Conservation (phyloP, 2,113 vertebrate genomes). For the Crocuta crocuta region DNA sequence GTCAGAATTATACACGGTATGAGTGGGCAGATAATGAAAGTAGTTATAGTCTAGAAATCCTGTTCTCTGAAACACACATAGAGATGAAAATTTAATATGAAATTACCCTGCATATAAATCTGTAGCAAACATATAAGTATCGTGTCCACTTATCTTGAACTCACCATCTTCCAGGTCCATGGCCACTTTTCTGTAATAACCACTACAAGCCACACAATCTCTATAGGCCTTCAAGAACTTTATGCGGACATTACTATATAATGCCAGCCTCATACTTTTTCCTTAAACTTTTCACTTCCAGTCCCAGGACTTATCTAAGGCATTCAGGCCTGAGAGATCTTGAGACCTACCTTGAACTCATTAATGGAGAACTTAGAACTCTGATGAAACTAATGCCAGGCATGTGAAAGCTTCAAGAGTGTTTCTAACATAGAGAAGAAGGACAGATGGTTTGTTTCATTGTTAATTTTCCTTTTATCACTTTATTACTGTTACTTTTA, state of each 20-base stretch:
- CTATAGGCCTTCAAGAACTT: not conserved
- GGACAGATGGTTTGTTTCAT: too few species aligned
- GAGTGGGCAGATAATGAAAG: not conserved
- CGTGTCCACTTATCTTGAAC: not conserved
- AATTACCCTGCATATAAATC: not conserved
- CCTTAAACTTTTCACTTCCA: not conserved
- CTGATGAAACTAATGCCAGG: not conserved
- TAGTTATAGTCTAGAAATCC: not conserved
- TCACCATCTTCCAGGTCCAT: not conserved
- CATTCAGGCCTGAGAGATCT: not conserved
- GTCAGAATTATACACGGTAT: not conserved
- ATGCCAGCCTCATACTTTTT: not conserved
- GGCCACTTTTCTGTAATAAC: not conserved
- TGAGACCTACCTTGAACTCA: not conserved
- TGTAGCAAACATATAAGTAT: not conserved
- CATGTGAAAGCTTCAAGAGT: fast-evolving
- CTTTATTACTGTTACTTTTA: too few species aligned
- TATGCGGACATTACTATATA: not conserved
- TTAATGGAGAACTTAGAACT: not conserved
- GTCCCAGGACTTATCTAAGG: not conserved
- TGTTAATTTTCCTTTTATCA: too few species aligned
- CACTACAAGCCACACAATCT: not conserved
- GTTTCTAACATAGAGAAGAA: not conserved
- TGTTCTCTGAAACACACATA: not conserved
- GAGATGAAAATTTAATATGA: not conserved